phyloP scores from a whole-genome alignment of 2,113 vertebrate species.

The Austrofundulus limnaeus region DNA sequence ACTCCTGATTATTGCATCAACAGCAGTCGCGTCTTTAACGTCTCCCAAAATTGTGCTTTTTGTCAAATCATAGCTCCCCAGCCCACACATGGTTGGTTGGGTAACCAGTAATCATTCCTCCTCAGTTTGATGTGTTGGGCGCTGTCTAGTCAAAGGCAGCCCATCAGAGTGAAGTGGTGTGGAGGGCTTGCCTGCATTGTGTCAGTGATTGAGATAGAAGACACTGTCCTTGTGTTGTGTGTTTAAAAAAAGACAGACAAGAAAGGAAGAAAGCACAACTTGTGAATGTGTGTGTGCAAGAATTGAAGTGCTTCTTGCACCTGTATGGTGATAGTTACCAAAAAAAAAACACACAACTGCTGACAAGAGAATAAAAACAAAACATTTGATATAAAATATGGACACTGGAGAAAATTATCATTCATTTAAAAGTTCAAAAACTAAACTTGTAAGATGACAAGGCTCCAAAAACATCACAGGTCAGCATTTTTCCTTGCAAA shows the following conservation, averaged over 20 bases:
- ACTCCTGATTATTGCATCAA: constrained; percentile 67
- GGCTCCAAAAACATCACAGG: too few relatives aligned
- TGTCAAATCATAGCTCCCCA: constrained; percentile 64
- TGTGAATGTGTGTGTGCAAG: neutral
- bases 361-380: constrained; percentile 20
- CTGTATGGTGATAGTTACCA: constrained; percentile 37
- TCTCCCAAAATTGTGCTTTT: constrained; percentile 62
- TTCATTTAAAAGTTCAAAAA: too few relatives aligned
- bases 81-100: constrained; percentile 60
- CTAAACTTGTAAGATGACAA: too few relatives aligned
- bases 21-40: constrained; percentile 57
- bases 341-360: constrained; percentile 13
- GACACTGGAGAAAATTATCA: too few relatives aligned
- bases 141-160: constrained; percentile 62
- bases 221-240: constrained; percentile 62
- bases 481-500: too few relatives aligned
- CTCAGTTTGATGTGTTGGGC: constrained; percentile 60
- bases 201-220: constrained; percentile 69
- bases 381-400: neutral
- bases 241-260: constrained; percentile 36
- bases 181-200: constrained; percentile 72
- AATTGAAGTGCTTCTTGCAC: constrained; percentile 26
- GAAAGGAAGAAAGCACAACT: constrained; percentile 25
- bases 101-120: constrained; percentile 76
- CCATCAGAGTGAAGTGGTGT: constrained; percentile 72